Evolutionary conservation across 2,888 invertebrate species (phyloP).

Genomic region (Hetaerina titia): DNA sequence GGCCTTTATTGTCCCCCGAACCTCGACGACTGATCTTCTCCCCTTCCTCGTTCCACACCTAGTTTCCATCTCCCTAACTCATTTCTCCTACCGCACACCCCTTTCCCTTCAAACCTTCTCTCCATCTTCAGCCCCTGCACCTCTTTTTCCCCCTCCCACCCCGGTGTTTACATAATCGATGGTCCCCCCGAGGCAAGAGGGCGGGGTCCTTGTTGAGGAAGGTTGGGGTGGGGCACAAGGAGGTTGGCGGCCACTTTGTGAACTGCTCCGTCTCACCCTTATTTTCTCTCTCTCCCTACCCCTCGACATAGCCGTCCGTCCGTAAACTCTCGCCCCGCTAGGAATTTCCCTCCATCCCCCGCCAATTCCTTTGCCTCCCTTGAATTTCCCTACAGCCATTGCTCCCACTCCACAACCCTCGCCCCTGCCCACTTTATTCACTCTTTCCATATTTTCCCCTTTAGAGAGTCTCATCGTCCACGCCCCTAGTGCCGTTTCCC

Average conservation of each 20-base stretch:
- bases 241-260: conserved; percentile 55
- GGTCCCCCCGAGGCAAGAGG: conserved; percentile 39
- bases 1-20: neutral
- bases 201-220: neutral
- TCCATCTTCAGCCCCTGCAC: neutral
- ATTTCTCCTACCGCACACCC: neutral
- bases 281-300: neutral
- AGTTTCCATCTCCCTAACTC: neutral
- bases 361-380: neutral
- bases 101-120: neutral
- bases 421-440: neutral
- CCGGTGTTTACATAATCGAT: conserved; percentile 61
- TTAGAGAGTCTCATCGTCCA: neutral
- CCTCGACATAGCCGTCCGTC: neutral
- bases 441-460: neutral
- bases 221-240: neutral
- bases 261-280: conserved; percentile 13
- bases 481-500: neutral
- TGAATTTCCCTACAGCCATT: neutral
- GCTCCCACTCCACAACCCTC: neutral
- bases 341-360: neutral
- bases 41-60: neutral
- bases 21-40: too few species aligned
- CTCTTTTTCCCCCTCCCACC: neutral
- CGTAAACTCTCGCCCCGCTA: neutral